Evolutionary conservation across 2,113 vertebrate genomes (phyloP).

Genomic region (Jaculus jaculus): DNA sequence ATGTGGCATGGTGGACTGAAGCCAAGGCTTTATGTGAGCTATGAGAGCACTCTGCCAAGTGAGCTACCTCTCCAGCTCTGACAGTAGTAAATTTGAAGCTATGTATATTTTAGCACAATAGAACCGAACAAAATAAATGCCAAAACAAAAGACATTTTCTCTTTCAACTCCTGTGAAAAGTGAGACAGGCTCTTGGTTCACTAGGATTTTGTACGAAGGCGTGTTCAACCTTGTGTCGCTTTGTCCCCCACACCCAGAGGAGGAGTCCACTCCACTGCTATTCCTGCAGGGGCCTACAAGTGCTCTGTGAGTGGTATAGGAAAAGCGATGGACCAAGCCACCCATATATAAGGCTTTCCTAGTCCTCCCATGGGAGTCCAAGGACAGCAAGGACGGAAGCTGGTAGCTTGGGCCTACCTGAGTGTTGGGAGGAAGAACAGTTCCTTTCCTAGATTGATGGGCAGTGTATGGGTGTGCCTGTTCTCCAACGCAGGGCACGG

Average conservation of each 20-base stretch:
- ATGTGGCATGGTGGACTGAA: no score
- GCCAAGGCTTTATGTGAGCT: no score
- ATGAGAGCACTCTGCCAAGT: no score
- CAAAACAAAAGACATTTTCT: neutral
- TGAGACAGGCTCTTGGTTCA: neutral
- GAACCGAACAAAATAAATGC: neutral
- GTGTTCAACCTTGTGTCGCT: neutral
- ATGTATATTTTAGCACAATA: neutral
- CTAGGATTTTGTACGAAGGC: neutral
- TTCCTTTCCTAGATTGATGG: neutral
- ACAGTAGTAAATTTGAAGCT: neutral
- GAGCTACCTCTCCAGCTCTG: no score
- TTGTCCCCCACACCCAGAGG: neutral
- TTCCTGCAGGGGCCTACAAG: neutral
- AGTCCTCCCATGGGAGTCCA: neutral
- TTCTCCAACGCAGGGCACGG: neutral
- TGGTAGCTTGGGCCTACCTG: no score
- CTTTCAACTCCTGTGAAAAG: constrained; percentile 11
- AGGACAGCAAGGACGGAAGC: neutral
- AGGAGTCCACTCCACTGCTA: neutral
- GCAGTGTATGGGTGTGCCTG: neutral
- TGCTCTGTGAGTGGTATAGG: neutral
- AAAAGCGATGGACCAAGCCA: no score
- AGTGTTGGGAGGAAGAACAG: no score
- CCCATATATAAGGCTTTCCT: neutral